phyloP scores from a whole-genome alignment of 2,888 invertebrate species.

The Andrena camellia region DNA sequence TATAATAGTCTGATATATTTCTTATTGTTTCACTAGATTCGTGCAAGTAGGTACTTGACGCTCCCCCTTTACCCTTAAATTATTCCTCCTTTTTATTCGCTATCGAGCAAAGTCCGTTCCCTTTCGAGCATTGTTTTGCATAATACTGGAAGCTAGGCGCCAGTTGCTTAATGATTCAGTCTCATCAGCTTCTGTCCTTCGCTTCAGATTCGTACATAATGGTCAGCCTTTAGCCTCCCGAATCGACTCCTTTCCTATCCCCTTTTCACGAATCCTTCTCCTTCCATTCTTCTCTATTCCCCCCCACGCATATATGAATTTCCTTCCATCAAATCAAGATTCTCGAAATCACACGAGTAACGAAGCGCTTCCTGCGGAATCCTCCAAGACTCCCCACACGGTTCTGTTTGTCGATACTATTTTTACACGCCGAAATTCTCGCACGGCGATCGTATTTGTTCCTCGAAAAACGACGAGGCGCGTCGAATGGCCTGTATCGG shows the following conservation, averaged over 20 bases:
- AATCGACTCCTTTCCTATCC: constrained; percentile 39
- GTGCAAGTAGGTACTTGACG: too few species aligned
- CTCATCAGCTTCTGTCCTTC: constrained; percentile 52
- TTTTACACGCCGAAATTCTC: constrained; percentile 1
- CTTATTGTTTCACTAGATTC: too few species aligned
- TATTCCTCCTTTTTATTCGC: constrained; percentile 39
- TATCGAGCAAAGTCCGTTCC: constrained; percentile 40
- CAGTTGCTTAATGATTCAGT: constrained; percentile 60
- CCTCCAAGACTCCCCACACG: too few species aligned
- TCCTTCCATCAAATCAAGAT: too few species aligned
- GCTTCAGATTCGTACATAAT: constrained; percentile 59
- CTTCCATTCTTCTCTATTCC: too few species aligned
- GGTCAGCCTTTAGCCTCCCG: constrained; percentile 51
- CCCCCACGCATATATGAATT: too few species aligned
- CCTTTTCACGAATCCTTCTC: constrained; percentile 34
- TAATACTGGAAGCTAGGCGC: constrained; percentile 45
- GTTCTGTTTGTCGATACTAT: neutral
- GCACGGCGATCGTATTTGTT: constrained; percentile 16
- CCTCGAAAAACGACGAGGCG: constrained; percentile 4
- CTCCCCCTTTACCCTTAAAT: neutral
- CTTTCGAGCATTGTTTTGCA: constrained; percentile 52
- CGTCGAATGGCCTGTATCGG: constrained; percentile 42
- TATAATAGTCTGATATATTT: too few species aligned
- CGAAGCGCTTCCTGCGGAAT: too few species aligned
- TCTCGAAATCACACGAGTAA: too few species aligned